Base-by-base conservation (phyloP, 2,888 invertebrate species). In the Drosophila hamatofila region DNA sequence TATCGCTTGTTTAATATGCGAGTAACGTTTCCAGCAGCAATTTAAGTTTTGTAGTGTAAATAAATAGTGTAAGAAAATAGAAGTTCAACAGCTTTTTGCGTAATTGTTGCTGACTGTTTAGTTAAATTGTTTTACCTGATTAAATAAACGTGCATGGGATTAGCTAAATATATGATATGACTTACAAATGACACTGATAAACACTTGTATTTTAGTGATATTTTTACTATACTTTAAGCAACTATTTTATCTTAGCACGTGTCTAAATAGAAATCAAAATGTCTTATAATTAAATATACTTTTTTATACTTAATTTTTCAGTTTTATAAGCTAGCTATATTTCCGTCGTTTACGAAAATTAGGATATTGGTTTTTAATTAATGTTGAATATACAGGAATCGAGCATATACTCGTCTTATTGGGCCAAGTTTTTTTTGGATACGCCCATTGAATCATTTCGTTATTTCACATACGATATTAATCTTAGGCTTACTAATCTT, bases 121-220 rank as follows among this genome's bases (percentile, higher is more conserved):
- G 41, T 30, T 46, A 41, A 23, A 27, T 35, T 55, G 25, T 48
- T 59, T 60, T 14, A 35, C 41, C 30, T 59, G 68, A 69, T 80
- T 77, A 62, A 78, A 61, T 52, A 61, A 72, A 73, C 83, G 83
- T 77, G 83, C 58, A 25, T 48, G 51, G 42, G 51, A 49, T 69
- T 56, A 65, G 18, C 14, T 48, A 46, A 57, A 44, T 51, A 27
- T 56, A 25, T 23, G 35, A 71, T 37, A 14, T 25, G 48, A 54
- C 25, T 61, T 37, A 39, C 55, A 27, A 39, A 37, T 14, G 11
- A 67, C 4, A 7, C 23, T 57, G 68, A 68, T 67, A 51, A 56
- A 14, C 33, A 25, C 18, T 18, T 55, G 55, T 49, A 35, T 27
- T 41, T 4, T 49, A 27, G 2, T 69, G 39, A 8, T 18, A 11